phyloP scores from a whole-genome alignment of 37 sponge, comb jelly and placozoan species.

The Ephydatia muelleri region DNA sequence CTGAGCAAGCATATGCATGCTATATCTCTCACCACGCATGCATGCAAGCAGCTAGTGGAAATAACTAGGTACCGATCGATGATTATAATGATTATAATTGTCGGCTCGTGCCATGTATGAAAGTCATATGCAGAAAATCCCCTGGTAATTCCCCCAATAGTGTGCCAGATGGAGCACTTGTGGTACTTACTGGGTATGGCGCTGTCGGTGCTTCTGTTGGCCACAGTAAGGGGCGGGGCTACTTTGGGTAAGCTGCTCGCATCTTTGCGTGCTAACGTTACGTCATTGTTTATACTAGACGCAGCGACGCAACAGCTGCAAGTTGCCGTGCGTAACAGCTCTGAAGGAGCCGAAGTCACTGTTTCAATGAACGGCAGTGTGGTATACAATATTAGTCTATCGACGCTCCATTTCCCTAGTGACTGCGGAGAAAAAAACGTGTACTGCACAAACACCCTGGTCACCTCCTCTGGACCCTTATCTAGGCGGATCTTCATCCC shows the following conservation, averaged over 20 bases:
- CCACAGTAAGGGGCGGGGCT: not conserved
- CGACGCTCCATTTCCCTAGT: not conserved
- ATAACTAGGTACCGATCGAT: too few species aligned
- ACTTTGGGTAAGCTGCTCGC: not conserved
- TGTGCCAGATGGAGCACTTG: not conserved
- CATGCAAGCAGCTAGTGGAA: too few species aligned
- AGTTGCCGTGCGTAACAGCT: not conserved
- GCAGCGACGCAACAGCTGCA: not conserved
- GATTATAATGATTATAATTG: too few species aligned
- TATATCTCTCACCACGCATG: too few species aligned
- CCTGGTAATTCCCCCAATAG: too few species aligned
- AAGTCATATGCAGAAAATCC: too few species aligned
- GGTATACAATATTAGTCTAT: not conserved
- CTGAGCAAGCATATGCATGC: too few species aligned
- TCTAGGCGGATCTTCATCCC: not conserved
- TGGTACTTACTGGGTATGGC: not conserved
- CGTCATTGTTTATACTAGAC: not conserved
- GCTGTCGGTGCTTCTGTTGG: not conserved
- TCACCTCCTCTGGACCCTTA: not conserved
- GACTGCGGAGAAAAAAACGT: not conserved
- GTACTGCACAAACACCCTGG: not conserved
- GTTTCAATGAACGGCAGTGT: not conserved
- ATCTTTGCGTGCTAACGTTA: not conserved
- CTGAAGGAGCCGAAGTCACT: not conserved
- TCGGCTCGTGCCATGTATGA: too few species aligned